Evolutionary conservation across 2,888 invertebrate genomes (phyloP).

Genomic region (Tenthredo mesomela): DNA sequence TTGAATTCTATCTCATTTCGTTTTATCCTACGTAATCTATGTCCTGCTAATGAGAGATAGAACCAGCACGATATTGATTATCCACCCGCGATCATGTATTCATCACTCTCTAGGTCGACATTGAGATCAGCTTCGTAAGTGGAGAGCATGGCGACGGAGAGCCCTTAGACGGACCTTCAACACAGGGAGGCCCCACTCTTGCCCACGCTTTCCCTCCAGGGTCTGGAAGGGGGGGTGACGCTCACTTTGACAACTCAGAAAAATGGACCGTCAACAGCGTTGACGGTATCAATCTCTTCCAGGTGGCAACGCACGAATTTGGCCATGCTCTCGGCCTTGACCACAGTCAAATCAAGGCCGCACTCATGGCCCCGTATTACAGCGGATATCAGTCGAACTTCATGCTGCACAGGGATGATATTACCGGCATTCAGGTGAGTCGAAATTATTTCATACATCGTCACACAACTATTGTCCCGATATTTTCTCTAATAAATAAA

Average conservation of each 20-base stretch:
- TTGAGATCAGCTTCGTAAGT: conserved; percentile 84
- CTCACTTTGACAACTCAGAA: conserved; percentile 96
- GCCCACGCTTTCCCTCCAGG: conserved; percentile 96
- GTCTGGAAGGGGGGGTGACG: conserved; percentile 90
- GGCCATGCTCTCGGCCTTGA: conserved; percentile 96
- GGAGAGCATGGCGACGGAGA: conserved; percentile 95
- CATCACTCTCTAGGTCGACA: conserved; percentile 67
- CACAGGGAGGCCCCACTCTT: conserved; percentile 80
- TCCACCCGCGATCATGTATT: not conserved
- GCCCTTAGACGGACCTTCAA: conserved; percentile 90
- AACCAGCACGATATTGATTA: not conserved
- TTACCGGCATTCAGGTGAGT: conserved; percentile 86
- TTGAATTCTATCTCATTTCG: no score
- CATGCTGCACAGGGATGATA: conserved; percentile 90
- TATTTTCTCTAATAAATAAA: not conserved
- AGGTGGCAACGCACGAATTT: conserved; percentile 96
- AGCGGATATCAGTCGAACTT: conserved; percentile 84
- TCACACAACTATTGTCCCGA: no score
- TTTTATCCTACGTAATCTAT: no score
- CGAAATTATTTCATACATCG: not conserved
- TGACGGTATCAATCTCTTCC: conserved; percentile 92
- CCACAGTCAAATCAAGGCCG: conserved; percentile 91
- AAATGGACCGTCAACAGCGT: conserved; percentile 90
- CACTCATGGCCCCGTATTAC: conserved; percentile 95
- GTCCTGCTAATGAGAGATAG: no score